These are phyloP conservation scores for Syngnathus rostellatus DNA, from an alignment of 2,797 vertebrate genomes.

Conservation along the genomic window DNA sequence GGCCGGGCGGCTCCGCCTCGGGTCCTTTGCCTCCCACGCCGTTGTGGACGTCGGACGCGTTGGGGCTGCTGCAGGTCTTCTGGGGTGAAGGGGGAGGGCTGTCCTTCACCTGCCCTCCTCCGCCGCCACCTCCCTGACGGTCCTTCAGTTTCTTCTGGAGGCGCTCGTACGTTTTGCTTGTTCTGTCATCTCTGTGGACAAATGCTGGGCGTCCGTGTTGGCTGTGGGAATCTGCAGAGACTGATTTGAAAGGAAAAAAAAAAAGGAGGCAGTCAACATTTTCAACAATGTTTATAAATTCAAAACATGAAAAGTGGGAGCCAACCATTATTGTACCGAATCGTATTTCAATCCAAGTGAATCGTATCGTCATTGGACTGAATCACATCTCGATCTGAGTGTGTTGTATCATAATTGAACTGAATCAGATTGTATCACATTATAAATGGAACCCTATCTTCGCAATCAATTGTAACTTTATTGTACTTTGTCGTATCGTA, in stretches of 20 bases:
- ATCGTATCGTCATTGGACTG: not conserved
- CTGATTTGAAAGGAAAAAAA: slow-evolving; percentile 20
- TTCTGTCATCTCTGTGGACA: slow-evolving; percentile 84
- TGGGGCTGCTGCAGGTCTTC: slow-evolving; percentile 74
- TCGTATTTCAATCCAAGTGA: no score
- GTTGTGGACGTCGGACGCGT: slow-evolving; percentile 73
- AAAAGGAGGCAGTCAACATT: no score
- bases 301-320: no score
- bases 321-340: not conserved
- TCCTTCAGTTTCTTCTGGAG: slow-evolving; percentile 96
- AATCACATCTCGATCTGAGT: not conserved
- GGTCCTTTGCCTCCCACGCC: slow-evolving; percentile 63
- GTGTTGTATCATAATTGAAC: not conserved
- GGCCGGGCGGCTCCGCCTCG: slow-evolving; percentile 64
- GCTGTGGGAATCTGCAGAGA: slow-evolving; percentile 79
- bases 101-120: slow-evolving; percentile 79
- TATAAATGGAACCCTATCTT: not conserved
- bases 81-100: slow-evolving; percentile 89
- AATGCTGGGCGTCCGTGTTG: slow-evolving; percentile 82
- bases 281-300: not conserved
- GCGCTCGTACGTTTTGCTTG: slow-evolving; percentile 89
- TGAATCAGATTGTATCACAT: not conserved
- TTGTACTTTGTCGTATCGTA: not conserved
- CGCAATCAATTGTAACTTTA: not conserved
- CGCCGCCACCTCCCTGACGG: slow-evolving; percentile 74